Evolutionary conservation across 1,140 invertebrate species (phyloP).

Genomic region (Listronotus oregonensis): DNA sequence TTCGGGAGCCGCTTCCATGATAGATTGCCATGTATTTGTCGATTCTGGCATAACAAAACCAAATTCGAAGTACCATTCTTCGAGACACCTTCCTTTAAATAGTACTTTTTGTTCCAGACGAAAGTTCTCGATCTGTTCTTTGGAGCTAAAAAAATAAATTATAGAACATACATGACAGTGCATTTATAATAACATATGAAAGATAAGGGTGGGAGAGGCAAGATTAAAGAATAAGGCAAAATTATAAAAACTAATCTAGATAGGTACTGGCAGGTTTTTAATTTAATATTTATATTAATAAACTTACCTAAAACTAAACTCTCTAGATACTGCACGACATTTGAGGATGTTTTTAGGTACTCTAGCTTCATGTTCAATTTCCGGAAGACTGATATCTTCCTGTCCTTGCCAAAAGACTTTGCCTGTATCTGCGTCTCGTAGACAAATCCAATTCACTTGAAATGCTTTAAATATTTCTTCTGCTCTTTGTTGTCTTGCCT

Average conservation of each 20-base stretch:
- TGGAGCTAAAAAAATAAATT: conserved; percentile 69
- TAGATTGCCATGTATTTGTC: conserved; percentile 98
- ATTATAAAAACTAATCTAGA: too few relatives aligned
- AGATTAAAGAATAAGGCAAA: neutral
- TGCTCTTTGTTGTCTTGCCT: conserved; percentile 52
- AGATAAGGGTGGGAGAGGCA: too few relatives aligned
- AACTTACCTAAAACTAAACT: conserved; percentile 84
- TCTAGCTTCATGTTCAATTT: conserved; percentile 91
- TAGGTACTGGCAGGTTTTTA: neutral
- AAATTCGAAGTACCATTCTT: conserved; percentile 99
- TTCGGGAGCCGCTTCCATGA: conserved; percentile 98
- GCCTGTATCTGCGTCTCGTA: conserved; percentile 93
- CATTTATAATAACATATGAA: too few relatives aligned
- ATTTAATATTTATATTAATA: neutral
- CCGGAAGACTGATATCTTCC: conserved; percentile 92
- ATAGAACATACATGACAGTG: too few relatives aligned
- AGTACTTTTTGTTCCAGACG: conserved; percentile 86
- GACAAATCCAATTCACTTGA: conserved; percentile 94
- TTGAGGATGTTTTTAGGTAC: conserved; percentile 97
- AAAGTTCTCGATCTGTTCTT: conserved; percentile 96
- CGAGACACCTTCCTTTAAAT: conserved; percentile 81
- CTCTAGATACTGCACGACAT: conserved; percentile 92
- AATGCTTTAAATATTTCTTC: conserved; percentile 62
- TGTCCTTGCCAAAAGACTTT: conserved; percentile 97
- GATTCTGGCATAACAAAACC: conserved; percentile 98